Percentiles rank a stretch among this genome's conserved stretches.
Conservation (phyloP, 2,888 invertebrate species). For the Lasioglossum calceatum region DNA sequence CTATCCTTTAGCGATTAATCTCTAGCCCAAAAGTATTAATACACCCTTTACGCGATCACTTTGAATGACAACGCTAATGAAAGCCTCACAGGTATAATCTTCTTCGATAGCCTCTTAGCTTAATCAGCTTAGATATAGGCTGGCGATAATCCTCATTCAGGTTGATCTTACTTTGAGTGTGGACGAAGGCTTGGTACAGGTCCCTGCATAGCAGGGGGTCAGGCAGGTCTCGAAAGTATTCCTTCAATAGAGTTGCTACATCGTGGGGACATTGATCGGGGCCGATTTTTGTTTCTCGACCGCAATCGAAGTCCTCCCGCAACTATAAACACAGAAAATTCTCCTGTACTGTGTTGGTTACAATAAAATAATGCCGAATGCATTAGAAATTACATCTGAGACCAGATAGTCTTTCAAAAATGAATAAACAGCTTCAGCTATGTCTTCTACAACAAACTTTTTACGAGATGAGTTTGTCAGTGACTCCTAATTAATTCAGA, state of each 20-base stretch:
- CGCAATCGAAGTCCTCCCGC: slow-evolving; percentile 95
- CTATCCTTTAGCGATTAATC: neutral
- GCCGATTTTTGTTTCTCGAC: slow-evolving; percentile 90
- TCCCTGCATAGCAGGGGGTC: slow-evolving; percentile 96
- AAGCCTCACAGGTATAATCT: neutral
- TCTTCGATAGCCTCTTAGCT: neutral
- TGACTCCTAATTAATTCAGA: neutral
- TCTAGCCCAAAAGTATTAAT: neutral
- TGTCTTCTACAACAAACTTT: neutral
- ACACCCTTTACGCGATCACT: slow-evolving; percentile 21
- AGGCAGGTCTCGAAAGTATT: slow-evolving; percentile 96
- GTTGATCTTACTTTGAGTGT: slow-evolving; percentile 92
- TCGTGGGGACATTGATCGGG: slow-evolving; percentile 96
- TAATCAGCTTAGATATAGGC: slow-evolving; percentile 20
- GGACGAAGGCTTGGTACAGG: slow-evolving; percentile 95
- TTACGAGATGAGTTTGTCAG: neutral
- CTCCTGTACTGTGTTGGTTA: neutral
- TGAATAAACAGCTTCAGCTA: neutral
- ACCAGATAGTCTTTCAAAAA: neutral
- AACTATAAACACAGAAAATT: slow-evolving; percentile 87
- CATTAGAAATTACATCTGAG: neutral
- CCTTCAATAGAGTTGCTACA: slow-evolving; percentile 96
- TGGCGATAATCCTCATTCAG: neutral
- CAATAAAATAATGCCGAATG: neutral
- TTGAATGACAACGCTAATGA: neutral